phyloP scores from a whole-genome alignment of 2,797 vertebrate species.

The Pachyuromys duprasi region DNA sequence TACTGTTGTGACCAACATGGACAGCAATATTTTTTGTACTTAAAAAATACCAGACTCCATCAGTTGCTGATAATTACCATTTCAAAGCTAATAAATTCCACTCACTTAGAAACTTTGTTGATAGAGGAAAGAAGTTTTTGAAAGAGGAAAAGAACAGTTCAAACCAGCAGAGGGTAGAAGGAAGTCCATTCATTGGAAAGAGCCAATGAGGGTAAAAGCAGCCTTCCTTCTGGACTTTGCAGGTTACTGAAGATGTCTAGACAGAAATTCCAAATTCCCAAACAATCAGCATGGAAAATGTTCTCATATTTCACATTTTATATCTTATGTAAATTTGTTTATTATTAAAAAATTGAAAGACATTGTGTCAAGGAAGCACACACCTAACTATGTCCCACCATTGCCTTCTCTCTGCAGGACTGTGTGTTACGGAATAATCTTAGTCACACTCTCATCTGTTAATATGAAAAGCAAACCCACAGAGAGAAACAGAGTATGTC shows the following conservation, averaged over 20 bases:
- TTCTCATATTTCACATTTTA: neutral
- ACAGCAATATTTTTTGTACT: neutral
- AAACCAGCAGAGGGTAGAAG: neutral
- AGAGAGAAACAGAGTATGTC: neutral
- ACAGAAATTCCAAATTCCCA: neutral
- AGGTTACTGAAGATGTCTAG: neutral
- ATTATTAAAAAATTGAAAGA: neutral
- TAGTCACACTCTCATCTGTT: fast-evolving
- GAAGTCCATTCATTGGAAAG: neutral
- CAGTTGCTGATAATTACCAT: too few species aligned
- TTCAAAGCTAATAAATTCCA: neutral
- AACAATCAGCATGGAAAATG: neutral
- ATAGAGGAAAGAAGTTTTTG: neutral
- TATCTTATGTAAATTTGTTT: neutral
- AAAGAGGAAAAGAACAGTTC: neutral
- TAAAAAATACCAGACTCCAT: neutral
- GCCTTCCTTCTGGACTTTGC: neutral
- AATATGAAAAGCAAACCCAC: neutral
- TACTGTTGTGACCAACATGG: fast-evolving
- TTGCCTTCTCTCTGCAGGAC: neutral
- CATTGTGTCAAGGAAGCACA: neutral
- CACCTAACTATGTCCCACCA: neutral
- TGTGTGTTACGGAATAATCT: too few species aligned
- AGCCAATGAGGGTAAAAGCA: neutral
- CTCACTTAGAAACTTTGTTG: neutral